Percentiles rank a stretch among this genome's conserved stretches.
Conservation (phyloP, 2,888 invertebrate species). For the Apodemia hepburni region DNA sequence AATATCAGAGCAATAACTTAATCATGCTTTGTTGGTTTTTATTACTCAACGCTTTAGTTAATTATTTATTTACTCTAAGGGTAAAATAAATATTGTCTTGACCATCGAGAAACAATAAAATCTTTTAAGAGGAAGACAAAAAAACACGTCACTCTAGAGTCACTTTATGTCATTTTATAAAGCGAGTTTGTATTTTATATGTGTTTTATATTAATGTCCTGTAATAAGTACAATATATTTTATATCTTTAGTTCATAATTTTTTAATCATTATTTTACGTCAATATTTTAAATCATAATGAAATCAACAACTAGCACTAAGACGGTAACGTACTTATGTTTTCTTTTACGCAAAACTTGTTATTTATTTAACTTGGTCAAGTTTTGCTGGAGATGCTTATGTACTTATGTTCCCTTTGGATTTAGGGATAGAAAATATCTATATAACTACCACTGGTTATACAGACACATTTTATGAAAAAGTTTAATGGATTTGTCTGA, state of each 20-base stretch:
- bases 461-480: no score
- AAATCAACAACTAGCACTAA: constrained; percentile 8
- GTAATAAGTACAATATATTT: background rate
- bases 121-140: background rate
- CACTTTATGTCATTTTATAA: background rate
- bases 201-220: background rate
- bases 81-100: background rate
- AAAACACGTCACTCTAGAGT: background rate
- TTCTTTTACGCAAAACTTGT: background rate
- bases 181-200: background rate
- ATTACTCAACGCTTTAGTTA: no score
- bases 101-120: constrained; percentile 2
- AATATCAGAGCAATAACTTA: no score
- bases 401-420: no score
- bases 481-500: no score
- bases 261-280: background rate
- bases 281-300: background rate
- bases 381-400: no score
- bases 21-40: no score
- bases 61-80: no score
- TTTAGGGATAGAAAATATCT: no score
- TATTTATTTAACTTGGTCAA: no score
- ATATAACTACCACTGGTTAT: no score
- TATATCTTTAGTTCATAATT: background rate
- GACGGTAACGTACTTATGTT: constrained; percentile 17